Base-by-base conservation (phyloP, 2,113 vertebrate genomes). In the Psilopsiagon aymara region DNA sequence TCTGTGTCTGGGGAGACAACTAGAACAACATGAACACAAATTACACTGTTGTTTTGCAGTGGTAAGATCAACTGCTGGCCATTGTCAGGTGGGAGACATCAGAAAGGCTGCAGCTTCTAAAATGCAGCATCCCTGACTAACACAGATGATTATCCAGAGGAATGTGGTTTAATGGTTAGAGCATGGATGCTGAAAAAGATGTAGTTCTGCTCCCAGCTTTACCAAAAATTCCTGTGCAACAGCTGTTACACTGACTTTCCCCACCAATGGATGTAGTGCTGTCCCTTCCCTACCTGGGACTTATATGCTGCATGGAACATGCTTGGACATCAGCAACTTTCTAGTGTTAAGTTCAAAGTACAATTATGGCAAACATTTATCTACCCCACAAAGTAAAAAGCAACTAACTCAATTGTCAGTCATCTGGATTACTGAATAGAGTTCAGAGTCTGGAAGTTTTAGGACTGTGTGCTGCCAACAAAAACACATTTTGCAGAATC, bases 1-100 rank as follows among this genome's bases (percentile, higher is more conserved):
- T 99, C 99, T 84, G 99, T 98, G 71, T 98, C 98, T 71, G 98
- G 95, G 18, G 98, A 98, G 55, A 98, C 97, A 73, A 98, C 99
- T 99, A 96, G 44, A 89, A 95, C 8, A 82, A 88, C 81, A 71
- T 10, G 92, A 81, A 37, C 12, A 57, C 21, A 92, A 73, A 71
- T 66, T 20, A 75, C 11, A 66, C 27, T 57, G 14, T 9, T 91
- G 62, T 20, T 93, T 10, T 84, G 13, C 17, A 75, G 13, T 23
- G 27, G 1, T 24, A 80, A 86, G 59, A 55, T 64, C 60, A 84
- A 84, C 2, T 5, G 25, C 28, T 29, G 31, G 17, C 13, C 25
- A 51, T 4, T 35, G 6, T 35, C 39, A 68, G 21, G 14, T 68
- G 43, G 10, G 33, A 86, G 51, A 74, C 9, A 47, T 2, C n/a